These are phyloP conservation scores for Cheilosia grossa DNA, from an alignment of 2,888 invertebrate genomes.

Conservation along the genomic window DNA sequence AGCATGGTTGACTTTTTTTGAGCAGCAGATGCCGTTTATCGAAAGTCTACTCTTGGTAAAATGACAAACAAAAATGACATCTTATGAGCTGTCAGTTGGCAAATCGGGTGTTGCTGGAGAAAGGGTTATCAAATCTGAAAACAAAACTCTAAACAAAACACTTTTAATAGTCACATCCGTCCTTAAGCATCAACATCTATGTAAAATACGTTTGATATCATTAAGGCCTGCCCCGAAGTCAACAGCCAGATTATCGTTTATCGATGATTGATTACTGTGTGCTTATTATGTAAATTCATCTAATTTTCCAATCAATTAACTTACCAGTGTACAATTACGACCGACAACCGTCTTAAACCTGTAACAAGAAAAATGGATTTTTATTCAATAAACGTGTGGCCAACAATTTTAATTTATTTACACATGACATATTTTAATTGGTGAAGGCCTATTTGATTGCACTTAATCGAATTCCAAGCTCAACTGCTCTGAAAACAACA, in stretches of 20 bases:
- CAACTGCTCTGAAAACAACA: neutral
- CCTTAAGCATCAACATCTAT: no score
- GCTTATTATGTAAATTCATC: conserved; percentile 44
- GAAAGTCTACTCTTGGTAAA: no score
- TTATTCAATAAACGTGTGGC: conserved; percentile 27
- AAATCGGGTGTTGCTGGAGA: no score
- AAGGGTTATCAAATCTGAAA: no score
- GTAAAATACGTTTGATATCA: conserved; percentile 5
- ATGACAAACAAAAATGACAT: no score
- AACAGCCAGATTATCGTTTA: conserved; percentile 20
- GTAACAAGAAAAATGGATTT: conserved; percentile 39
- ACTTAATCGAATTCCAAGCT: conserved; percentile 30
- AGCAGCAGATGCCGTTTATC: no score
- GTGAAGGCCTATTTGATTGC: conserved; percentile 8
- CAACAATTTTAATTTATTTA: conserved; percentile 39
- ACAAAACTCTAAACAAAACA: no score
- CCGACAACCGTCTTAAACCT: conserved; percentile 62
- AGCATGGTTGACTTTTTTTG: no score
- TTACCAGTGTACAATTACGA: conserved; percentile 63
- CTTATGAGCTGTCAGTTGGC: no score
- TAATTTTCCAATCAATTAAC: conserved; percentile 65
- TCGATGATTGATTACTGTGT: conserved; percentile 7
- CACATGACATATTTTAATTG: conserved; percentile 53
- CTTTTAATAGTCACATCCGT: no score
- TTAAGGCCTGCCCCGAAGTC: conserved; percentile 38